phyloP scores from a whole-genome alignment of 1,140 invertebrate genomes.

The Globodera ellingtonae region DNA sequence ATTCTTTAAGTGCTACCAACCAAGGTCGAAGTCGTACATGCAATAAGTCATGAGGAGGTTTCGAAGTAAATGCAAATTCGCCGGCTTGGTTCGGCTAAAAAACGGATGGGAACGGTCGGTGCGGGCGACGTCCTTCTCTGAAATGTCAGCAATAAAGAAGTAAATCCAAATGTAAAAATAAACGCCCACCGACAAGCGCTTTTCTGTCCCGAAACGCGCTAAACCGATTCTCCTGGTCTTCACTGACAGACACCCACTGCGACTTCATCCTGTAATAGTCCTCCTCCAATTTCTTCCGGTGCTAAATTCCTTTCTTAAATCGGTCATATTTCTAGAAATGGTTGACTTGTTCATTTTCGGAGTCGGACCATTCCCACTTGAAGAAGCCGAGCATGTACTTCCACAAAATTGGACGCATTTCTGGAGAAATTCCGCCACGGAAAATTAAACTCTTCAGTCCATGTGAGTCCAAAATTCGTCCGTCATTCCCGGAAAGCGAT shows the following conservation, averaged over 20 bases:
- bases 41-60: slow-evolving; percentile 97
- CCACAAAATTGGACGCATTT: slow-evolving; percentile 84
- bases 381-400: slow-evolving; percentile 89
- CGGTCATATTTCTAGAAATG: slow-evolving; percentile 12
- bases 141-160: not conserved
- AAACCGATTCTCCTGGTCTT: slow-evolving; percentile 85
- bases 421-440: slow-evolving; percentile 59
- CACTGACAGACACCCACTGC: slow-evolving; percentile 89
- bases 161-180: not conserved
- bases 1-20: slow-evolving; percentile 63
- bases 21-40: slow-evolving; percentile 99
- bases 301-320: slow-evolving; percentile 25
- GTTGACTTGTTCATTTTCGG: slow-evolving; percentile 72
- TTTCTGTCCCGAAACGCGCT: slow-evolving; percentile 85
- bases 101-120: slow-evolving; percentile 89
- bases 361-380: slow-evolving; percentile 78
- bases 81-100: slow-evolving; percentile 86
- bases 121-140: slow-evolving; percentile 94
- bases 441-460: slow-evolving; percentile 59
- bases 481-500: slow-evolving; percentile 28
- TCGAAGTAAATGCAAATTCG: slow-evolving; percentile 80
- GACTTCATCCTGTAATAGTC: slow-evolving; percentile 94
- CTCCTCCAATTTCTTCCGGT: slow-evolving; percentile 67
- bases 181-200: slow-evolving; percentile 78
- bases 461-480: slow-evolving; percentile 51